These are phyloP conservation scores for Rhabdomys dilectus DNA, from an alignment of 2,113 vertebrate genomes.

Conservation along the genomic window DNA sequence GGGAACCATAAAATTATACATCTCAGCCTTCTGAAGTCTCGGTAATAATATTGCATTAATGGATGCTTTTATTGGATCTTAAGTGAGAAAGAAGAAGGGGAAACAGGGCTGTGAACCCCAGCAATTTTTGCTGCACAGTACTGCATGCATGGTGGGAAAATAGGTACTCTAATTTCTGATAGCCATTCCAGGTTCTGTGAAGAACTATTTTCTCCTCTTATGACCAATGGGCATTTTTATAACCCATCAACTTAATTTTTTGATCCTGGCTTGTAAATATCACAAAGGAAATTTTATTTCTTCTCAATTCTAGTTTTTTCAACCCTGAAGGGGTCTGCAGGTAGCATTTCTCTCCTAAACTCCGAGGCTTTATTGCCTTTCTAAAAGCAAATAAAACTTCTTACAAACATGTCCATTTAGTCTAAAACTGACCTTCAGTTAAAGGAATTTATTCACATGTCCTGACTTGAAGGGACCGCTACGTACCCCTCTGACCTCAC, in stretches of 20 bases:
- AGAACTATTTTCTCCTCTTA: conserved; percentile 51
- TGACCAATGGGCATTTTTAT: conserved; percentile 48
- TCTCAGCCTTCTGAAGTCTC: conserved; percentile 79
- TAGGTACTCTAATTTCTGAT: neutral
- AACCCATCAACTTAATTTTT: conserved; percentile 62
- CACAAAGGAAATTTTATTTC: conserved; percentile 61
- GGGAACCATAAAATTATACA: conserved; percentile 75
- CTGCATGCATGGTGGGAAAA: neutral
- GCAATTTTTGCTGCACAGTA: conserved; percentile 54
- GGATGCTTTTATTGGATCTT: conserved; percentile 77
- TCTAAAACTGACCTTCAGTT: conserved; percentile 35
- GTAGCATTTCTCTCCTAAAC: conserved; percentile 38
- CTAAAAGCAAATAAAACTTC: neutral
- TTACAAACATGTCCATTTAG: neutral
- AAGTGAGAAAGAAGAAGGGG: conserved; percentile 78
- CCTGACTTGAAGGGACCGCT: neutral
- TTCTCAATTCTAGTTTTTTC: conserved; percentile 48
- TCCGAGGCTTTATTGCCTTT: conserved; percentile 65
- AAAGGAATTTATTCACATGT: neutral
- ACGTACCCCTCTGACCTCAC: neutral
- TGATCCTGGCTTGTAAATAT: conserved; percentile 65
- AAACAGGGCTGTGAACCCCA: conserved; percentile 72
- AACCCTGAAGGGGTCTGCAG: neutral
- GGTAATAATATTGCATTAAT: conserved; percentile 79
- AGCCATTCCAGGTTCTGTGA: neutral